These are phyloP conservation scores for Lithophane leautieri DNA, from an alignment of 2,888 invertebrate genomes.

Conservation along the genomic window DNA sequence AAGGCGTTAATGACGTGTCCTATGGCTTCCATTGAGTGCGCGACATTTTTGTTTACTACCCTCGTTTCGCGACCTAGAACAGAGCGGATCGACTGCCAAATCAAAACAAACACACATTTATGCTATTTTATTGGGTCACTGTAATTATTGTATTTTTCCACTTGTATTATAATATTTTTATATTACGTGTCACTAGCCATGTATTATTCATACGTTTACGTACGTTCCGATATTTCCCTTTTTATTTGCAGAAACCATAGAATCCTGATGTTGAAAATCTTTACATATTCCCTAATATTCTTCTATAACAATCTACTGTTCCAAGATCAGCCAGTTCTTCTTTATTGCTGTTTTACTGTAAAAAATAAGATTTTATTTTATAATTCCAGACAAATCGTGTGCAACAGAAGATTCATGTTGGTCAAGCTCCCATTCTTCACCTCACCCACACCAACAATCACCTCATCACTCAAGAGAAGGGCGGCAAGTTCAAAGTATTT, in stretches of 20 bases:
- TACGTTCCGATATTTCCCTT: not conserved
- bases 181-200: not conserved
- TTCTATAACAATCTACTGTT: not conserved
- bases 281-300: not conserved
- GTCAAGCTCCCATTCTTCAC: slow-evolving; percentile 91
- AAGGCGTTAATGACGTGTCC: slow-evolving; percentile 60
- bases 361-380: slow-evolving; percentile 15
- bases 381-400: slow-evolving; percentile 93
- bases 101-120: slow-evolving; percentile 57
- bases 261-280: slow-evolving; percentile 7
- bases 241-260: not conserved
- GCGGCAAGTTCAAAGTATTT: slow-evolving; percentile 93
- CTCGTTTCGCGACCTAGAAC: slow-evolving; percentile 85
- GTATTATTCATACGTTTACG: not conserved
- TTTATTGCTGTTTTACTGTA: not conserved
- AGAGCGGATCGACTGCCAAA: slow-evolving; percentile 59
- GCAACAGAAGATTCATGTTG: slow-evolving; percentile 92
- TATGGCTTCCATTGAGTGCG: slow-evolving; percentile 69
- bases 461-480: slow-evolving; percentile 94
- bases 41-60: slow-evolving; percentile 84
- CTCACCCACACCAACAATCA: slow-evolving; percentile 91
- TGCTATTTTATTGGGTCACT: slow-evolving; percentile 53
- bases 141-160: slow-evolving; percentile 16
- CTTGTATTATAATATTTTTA: not conserved
- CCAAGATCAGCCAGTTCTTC: not conserved